Conservation (phyloP, 2,888 invertebrate species). For the Caenorhabditis becei region DNA sequence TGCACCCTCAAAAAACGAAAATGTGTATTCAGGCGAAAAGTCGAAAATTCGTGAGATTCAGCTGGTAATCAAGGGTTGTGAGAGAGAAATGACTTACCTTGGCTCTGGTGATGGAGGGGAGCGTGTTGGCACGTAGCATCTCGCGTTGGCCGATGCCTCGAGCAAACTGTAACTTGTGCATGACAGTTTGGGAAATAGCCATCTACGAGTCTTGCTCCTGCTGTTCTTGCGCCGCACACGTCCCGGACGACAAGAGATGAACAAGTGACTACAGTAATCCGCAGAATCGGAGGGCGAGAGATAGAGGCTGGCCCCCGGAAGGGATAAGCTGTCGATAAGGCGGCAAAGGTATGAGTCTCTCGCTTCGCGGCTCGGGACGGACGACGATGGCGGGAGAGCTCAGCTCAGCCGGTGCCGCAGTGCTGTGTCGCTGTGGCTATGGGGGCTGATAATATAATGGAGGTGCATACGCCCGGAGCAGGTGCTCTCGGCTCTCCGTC, state of each 20-base stretch:
- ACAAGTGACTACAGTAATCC: slow-evolving; percentile 44
- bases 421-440: slow-evolving; percentile 9
- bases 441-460: slow-evolving; percentile 55
- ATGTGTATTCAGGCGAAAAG: neutral
- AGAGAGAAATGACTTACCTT: slow-evolving; percentile 63
- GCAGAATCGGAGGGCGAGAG: slow-evolving; percentile 15
- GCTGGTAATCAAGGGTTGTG: neutral
- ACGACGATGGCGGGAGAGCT: slow-evolving; percentile 7
- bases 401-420: slow-evolving; percentile 14
- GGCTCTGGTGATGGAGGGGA: slow-evolving; percentile 73
- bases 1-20: neutral
- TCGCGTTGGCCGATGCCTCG: slow-evolving; percentile 75
- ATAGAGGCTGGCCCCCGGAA: neutral
- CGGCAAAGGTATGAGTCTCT: slow-evolving; percentile 37
- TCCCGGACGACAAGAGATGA: slow-evolving; percentile 17
- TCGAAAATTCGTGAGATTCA: neutral
- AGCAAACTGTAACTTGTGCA: slow-evolving; percentile 78
- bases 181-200: slow-evolving; percentile 71
- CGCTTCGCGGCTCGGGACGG: neutral
- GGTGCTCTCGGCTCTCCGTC: slow-evolving; percentile 52
- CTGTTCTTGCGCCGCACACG: slow-evolving; percentile 16
- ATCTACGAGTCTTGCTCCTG: slow-evolving; percentile 51
- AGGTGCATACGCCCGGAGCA: slow-evolving; percentile 59
- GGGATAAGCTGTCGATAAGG: slow-evolving; percentile 51
- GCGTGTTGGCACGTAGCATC: slow-evolving; percentile 74